Percentiles rank a stretch among this genome's conserved stretches.
These are phyloP conservation scores for Cavia porcellus DNA, from an alignment of 2,113 vertebrate genomes.

Conservation along the genomic window DNA sequence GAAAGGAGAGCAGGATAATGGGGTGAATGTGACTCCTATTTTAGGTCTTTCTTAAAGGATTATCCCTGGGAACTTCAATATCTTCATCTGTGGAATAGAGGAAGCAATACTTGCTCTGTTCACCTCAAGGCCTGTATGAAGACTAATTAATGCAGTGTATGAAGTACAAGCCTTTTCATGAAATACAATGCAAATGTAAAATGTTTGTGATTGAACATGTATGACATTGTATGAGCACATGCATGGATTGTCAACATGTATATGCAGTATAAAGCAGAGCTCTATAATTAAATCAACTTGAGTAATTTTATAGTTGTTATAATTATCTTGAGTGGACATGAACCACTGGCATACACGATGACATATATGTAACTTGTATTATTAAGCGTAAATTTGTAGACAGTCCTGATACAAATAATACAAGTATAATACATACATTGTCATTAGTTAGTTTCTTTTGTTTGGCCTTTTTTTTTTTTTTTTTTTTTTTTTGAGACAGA, in stretches of 20 bases:
- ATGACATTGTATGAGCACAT: too few species aligned
- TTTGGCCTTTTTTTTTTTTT: too few species aligned
- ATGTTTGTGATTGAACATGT: fast-evolving
- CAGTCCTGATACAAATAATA: neutral
- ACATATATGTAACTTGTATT: too few species aligned
- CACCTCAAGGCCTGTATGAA: neutral
- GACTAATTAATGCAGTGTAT: fast-evolving
- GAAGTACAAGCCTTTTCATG: fast-evolving
- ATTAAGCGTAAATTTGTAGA: neutral
- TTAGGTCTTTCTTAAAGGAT: neutral
- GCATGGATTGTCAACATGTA: fast-evolving
- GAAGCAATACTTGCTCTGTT: fast-evolving
- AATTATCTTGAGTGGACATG: neutral
- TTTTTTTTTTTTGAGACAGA: too few species aligned
- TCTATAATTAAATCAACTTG: neutral
- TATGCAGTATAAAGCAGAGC: neutral
- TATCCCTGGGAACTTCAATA: fast-evolving
- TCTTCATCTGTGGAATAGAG: neutral
- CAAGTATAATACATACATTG: fast-evolving
- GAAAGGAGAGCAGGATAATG: too few species aligned
- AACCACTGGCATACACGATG: neutral
- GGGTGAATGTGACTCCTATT: fast-evolving
- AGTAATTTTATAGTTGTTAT: neutral
- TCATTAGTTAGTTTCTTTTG: too few species aligned
- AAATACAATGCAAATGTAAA: fast-evolving